Evolutionary conservation across 2,888 invertebrate species (phyloP), one percentile per base, ranked within the genome.

Genomic region (Ennomos quercinarius): DNA sequence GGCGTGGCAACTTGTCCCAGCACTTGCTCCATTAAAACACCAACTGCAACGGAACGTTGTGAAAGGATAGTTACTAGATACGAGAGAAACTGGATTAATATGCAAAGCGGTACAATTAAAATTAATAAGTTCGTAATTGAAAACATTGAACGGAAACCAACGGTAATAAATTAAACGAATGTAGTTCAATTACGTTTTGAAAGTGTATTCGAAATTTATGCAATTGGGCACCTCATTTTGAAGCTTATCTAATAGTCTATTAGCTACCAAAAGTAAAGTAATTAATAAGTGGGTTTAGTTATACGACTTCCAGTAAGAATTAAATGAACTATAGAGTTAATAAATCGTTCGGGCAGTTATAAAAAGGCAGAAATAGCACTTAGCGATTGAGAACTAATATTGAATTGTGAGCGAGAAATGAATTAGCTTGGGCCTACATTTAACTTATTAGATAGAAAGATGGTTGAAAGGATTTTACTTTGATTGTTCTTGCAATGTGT

Each of bases 11-110:
- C 57, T 44, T 72, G 67, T 63, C 63, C 56, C 56, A 53, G 65
- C 70, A 77, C 74, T 78, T 71, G 76, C 70, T 68, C 73, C 67
- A 80, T 80, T 78, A 78, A 75, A 71, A 66, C 71, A 67, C 62
- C 66, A 27, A 77, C 77, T 76, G 74, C 71, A 77, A 71, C 66
- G 74, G 71, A 77, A 70, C 66, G 49, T 66, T 71, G 76, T 73
- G 79, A 79, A 78, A 74, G 73, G 74, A 69, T 66, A 44, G 48
- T 35, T 42, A 42, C 53, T 45, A 52, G 51, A 39, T 36, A 45
- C 52, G 50, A 71, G 65, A 61, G 56, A 61, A 79, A 76, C 74
- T 59, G 63, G 71, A 65, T 59, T 57, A 59, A 47, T 60, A 70
- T 65, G 61, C 67, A 67, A 73, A 72, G 64, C 61, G 42, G 71